A percentile compares a stretch with the other conserved stretches of the same genome.
These are phyloP conservation scores for Dendrocincla fuliginosa DNA, from an alignment of 2,797 vertebrate genomes.

Conservation along the genomic window DNA sequence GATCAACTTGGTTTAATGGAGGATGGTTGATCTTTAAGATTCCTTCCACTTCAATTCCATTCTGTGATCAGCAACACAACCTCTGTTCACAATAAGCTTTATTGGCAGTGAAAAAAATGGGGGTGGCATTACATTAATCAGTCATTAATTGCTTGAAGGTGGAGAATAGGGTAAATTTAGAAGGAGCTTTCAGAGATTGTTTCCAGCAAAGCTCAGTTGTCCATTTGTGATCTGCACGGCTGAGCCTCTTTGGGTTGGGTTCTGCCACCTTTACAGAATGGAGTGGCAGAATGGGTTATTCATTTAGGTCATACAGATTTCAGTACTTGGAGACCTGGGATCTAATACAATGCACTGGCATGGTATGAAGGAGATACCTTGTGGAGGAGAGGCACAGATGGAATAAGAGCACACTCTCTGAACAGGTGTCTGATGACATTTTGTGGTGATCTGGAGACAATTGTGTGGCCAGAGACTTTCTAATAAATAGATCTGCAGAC, in stretches of 20 bases:
- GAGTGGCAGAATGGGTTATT: not conserved
- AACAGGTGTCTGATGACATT: not conserved
- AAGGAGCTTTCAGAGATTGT: not conserved
- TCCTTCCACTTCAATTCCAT: not conserved
- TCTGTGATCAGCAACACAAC: not conserved
- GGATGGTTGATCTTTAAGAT: not conserved
- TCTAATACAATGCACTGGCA: not conserved
- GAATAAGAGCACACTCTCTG: not conserved
- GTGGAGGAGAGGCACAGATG: not conserved
- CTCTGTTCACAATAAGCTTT: not conserved
- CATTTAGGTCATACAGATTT: not conserved
- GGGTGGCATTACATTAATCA: not conserved
- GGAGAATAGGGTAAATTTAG: not conserved
- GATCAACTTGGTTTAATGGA: not conserved
- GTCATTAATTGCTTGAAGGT: not conserved
- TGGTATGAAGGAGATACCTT: not conserved
- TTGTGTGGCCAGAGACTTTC: not conserved
- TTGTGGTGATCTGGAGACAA: not conserved
- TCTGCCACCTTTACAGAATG: not conserved
- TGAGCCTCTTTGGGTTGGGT: not conserved
- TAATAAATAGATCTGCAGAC: not conserved
- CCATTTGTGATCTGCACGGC: not conserved
- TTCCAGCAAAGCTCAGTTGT: not conserved
- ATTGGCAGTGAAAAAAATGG: not conserved
- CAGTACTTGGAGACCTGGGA: not conserved